phyloP scores from a whole-genome alignment of 2,888 invertebrate genomes.

The Tetranychus truncatus region DNA sequence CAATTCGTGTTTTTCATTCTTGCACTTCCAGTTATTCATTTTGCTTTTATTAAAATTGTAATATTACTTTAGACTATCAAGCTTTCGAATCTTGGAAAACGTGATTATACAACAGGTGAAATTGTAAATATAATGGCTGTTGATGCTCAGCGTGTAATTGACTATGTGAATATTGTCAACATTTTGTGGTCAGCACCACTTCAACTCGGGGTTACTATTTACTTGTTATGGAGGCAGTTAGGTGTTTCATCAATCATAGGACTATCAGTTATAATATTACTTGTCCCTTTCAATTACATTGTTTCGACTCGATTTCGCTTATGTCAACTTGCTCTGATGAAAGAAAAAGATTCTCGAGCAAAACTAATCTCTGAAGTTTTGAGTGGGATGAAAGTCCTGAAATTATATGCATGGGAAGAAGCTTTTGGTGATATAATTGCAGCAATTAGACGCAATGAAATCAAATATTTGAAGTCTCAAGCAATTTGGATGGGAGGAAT shows the following conservation, averaged over 20 bases:
- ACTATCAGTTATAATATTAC: constrained; percentile 35
- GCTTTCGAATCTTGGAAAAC: too few relatives aligned
- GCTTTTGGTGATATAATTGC: constrained; percentile 73
- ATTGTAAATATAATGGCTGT: constrained; percentile 40
- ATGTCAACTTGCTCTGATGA: constrained; percentile 50
- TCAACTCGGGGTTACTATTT: constrained; percentile 29
- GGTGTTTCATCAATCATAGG: constrained; percentile 35
- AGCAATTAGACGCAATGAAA: constrained; percentile 67
- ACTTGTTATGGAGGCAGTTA: constrained; percentile 27
- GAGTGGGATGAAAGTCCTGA: constrained; percentile 75
- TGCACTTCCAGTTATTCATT: too few relatives aligned
- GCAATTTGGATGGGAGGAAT: too few relatives aligned
- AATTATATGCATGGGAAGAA: constrained; percentile 83
- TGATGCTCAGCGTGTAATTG: constrained; percentile 34
- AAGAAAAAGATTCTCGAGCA: constrained; percentile 74
- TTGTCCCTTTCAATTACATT: constrained; percentile 33
- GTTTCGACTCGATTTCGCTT: constrained; percentile 33
- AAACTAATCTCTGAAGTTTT: constrained; percentile 83
- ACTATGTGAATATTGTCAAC: constrained; percentile 32
- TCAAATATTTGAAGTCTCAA: constrained; percentile 45
- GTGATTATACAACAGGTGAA: constrained; percentile 35
- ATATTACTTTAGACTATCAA: too few relatives aligned
- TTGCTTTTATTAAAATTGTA: too few relatives aligned
- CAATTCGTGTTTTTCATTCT: too few relatives aligned
- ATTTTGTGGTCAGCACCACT: constrained; percentile 33